Percentiles rank a stretch among this genome's conserved stretches.
Conservation (phyloP, 2,797 vertebrate genomes). For the Anas georgica region DNA sequence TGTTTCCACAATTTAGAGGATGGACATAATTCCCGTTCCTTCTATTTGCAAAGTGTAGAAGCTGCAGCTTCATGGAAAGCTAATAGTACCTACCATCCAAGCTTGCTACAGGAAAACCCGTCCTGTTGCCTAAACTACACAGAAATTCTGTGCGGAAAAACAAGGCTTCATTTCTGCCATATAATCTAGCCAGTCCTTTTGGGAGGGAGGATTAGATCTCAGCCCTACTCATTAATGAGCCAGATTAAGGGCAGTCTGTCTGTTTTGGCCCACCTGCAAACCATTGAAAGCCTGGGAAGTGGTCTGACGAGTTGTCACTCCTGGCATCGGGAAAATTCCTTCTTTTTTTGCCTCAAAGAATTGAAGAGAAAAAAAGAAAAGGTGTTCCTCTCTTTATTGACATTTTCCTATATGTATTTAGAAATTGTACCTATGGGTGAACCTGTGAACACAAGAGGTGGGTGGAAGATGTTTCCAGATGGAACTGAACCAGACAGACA, state of each 20-base stretch:
- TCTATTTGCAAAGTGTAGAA: background rate
- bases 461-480: background rate
- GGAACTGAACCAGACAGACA: background rate
- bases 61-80: background rate
- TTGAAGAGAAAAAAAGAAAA: background rate
- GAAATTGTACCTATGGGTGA: background rate
- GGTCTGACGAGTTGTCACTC: background rate
- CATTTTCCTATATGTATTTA: background rate
- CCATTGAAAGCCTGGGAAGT: background rate
- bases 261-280: background rate
- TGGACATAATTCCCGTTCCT: background rate
- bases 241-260: background rate
- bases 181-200: background rate
- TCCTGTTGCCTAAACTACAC: background rate
- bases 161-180: background rate
- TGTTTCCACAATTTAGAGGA: background rate
- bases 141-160: background rate
- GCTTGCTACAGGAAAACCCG: background rate
- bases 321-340: background rate
- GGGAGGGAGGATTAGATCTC: background rate
- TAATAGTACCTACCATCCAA: background rate
- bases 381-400: background rate
- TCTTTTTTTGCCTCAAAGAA: background rate
- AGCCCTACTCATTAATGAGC: background rate
- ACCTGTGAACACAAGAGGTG: background rate